Evolutionary conservation across 2,113 vertebrate genomes (phyloP).

Genomic region (Oncorhynchus gorbuscha): DNA sequence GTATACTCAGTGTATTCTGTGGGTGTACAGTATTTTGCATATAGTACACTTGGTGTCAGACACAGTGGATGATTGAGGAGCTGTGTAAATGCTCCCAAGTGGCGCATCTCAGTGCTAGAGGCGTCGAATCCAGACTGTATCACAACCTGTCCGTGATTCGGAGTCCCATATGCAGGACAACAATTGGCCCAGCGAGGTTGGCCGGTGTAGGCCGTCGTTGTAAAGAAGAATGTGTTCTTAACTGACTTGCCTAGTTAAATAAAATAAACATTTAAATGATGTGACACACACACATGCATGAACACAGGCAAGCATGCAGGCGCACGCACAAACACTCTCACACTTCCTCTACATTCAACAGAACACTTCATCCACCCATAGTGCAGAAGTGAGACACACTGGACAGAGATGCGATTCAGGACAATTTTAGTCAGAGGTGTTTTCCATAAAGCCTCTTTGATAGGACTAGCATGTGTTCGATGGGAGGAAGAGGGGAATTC

Average conservation of each 20-base stretch:
- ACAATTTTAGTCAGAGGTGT: conserved; percentile 51
- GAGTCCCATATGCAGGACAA: too few relatives aligned
- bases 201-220: too few relatives aligned
- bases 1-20: too few relatives aligned
- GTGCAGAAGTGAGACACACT: conserved; percentile 32
- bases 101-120: too few relatives aligned
- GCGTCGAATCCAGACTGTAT: too few relatives aligned
- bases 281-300: not conserved
- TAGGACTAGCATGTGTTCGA: conserved; percentile 35
- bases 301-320: too few relatives aligned
- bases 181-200: too few relatives aligned
- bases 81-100: too few relatives aligned
- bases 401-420: conserved; percentile 65
- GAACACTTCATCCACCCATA: conserved; percentile 28
- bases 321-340: conserved; percentile 11
- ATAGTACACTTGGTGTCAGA: not conserved
- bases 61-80: not conserved
- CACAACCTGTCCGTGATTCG: too few relatives aligned
- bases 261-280: not conserved
- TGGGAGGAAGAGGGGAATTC: conserved; percentile 49
- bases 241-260: too few relatives aligned
- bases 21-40: too few relatives aligned
- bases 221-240: too few relatives aligned
- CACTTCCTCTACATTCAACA: conserved; percentile 32
- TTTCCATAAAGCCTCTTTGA: conserved; percentile 62